Percentiles rank a stretch among this genome's conserved stretches.
These are phyloP conservation scores for Mastomys coucha DNA, from an alignment of 2,113 vertebrate species.

Conservation along the genomic window DNA sequence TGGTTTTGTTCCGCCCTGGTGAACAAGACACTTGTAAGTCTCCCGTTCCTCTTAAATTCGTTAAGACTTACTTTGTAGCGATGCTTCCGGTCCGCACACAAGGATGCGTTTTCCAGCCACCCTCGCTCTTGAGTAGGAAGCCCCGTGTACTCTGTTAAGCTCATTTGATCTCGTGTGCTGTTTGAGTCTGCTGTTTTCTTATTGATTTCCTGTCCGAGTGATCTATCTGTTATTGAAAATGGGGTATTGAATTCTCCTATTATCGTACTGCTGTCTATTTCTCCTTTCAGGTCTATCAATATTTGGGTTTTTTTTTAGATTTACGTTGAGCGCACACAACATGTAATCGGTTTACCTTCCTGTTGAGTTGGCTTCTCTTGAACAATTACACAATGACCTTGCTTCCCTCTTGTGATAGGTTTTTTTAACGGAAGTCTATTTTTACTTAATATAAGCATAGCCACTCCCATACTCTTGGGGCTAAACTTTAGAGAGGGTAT, in stretches of 20 bases:
- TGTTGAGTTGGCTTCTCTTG: not conserved
- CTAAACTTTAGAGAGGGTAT: not conserved
- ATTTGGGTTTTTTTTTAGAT: not conserved
- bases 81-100: not conserved
- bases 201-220: constrained; percentile 3
- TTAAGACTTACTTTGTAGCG: not conserved
- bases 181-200: not conserved
- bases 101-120: not conserved
- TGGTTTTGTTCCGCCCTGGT: not conserved
- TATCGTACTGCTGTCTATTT: not conserved
- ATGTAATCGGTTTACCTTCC: not conserved
- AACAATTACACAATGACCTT: not conserved
- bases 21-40: too few species aligned
- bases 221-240: constrained; percentile 42
- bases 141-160: not conserved
- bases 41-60: not conserved
- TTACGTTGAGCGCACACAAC: not conserved
- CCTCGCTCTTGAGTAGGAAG: not conserved
- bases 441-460: not conserved
- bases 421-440: not conserved
- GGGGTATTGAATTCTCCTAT: constrained; percentile 11
- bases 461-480: not conserved
- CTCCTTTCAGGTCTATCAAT: not conserved
- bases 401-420: not conserved
- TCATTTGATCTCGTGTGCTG: not conserved